A percentile compares a stretch with the other conserved stretches of the same genome.
Evolutionary conservation across 2,888 invertebrate species (phyloP).

Genomic region (Hydropsyche betteni): DNA sequence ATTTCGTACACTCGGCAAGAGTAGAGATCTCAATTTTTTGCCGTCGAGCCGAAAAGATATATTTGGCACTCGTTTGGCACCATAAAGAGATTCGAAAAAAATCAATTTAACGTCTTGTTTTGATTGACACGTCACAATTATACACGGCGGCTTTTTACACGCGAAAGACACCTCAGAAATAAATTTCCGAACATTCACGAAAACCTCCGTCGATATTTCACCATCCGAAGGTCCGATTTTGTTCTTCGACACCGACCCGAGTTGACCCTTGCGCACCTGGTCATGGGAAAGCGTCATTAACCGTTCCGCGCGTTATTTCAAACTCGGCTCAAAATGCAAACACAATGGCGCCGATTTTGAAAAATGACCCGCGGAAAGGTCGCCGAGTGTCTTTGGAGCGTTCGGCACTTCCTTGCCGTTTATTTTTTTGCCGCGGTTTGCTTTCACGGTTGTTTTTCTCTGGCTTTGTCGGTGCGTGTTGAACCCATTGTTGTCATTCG

Average conservation of each 20-base stretch:
- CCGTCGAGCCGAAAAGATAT: background rate
- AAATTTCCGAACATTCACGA: too few relatives aligned
- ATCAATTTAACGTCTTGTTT: background rate
- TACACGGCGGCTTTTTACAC: background rate
- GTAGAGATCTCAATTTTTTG: background rate
- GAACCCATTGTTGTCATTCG: background rate
- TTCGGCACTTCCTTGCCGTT: slow-evolving; percentile 11
- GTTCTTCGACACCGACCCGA: background rate
- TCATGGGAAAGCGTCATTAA: slow-evolving; percentile 36
- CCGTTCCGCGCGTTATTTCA: slow-evolving; percentile 1
- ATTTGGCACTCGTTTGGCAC: background rate
- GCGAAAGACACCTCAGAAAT: too few relatives aligned
- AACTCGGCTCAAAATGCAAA: background rate
- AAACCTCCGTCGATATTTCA: background rate
- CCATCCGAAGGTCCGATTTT: background rate
- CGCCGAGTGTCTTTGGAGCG: background rate
- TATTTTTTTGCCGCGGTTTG: background rate
- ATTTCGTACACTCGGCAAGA: background rate
- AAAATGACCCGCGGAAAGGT: slow-evolving; percentile 24
- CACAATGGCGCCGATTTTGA: background rate
- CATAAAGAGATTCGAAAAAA: background rate
- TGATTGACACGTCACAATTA: slow-evolving; percentile 25
- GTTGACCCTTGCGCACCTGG: slow-evolving; percentile 11
- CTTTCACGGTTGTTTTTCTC: background rate
- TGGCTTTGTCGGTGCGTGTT: background rate